phyloP scores from a whole-genome alignment of 2,888 invertebrate species.

The Drosophila affinis region DNA sequence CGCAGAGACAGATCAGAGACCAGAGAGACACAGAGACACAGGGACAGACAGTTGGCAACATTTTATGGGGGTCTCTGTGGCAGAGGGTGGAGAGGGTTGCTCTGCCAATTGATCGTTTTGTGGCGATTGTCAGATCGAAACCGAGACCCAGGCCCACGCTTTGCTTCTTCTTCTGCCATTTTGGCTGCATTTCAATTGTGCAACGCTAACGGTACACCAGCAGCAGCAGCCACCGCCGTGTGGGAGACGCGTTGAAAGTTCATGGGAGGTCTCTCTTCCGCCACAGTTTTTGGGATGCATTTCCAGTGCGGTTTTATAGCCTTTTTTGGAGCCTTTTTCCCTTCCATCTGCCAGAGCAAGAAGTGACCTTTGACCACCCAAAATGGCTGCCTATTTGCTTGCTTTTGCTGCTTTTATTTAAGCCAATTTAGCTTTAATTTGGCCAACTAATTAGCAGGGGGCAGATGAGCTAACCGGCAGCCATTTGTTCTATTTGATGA shows the following conservation, averaged over 20 bases:
- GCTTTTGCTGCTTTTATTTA: neutral
- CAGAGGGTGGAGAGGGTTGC: constrained; percentile 27
- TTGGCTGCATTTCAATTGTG: constrained; percentile 74
- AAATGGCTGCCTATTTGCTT: no score
- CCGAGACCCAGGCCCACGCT: constrained; percentile 35
- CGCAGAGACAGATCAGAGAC: constrained; percentile 27
- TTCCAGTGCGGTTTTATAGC: neutral
- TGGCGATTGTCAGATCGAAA: constrained; percentile 55
- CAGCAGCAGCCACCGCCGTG: constrained; percentile 30
- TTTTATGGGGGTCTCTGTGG: constrained; percentile 61
- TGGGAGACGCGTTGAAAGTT: constrained; percentile 68
- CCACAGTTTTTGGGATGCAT: constrained; percentile 23
- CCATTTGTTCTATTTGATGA: constrained; percentile 57
- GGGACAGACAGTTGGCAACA: constrained; percentile 52
- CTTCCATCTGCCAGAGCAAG: no score
- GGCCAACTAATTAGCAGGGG: constrained; percentile 54
- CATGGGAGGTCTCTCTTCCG: constrained; percentile 63
- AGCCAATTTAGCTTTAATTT: constrained; percentile 30
- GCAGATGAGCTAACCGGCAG: constrained; percentile 3
- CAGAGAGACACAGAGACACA: constrained; percentile 30
- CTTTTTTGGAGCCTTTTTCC: no score
- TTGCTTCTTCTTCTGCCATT: constrained; percentile 44
- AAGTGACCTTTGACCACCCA: no score
- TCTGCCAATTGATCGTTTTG: constrained; percentile 71
- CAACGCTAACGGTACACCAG: constrained; percentile 67